phyloP scores from a whole-genome alignment of 2,888 invertebrate species.

The Zele albiditarsus region DNA sequence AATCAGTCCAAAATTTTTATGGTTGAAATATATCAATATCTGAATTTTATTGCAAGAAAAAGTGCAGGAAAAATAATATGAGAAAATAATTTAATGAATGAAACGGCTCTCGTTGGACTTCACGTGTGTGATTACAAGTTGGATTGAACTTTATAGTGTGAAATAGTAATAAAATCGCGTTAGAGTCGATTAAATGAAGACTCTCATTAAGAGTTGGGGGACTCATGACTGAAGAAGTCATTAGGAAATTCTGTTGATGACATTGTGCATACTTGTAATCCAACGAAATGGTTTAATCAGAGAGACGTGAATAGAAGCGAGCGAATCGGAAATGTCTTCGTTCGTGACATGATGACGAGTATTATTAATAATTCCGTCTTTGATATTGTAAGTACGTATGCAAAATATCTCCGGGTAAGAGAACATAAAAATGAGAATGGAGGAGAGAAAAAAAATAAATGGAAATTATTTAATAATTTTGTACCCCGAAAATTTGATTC shows the following conservation, averaged over 20 bases:
- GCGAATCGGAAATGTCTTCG: neutral
- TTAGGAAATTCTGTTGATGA: neutral
- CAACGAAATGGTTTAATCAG: neutral
- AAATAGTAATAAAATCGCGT: neutral
- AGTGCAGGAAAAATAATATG: neutral
- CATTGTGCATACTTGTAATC: conserved; percentile 5
- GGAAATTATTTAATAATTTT: neutral
- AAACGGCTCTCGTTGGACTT: neutral
- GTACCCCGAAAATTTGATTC: neutral
- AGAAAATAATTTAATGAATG: neutral
- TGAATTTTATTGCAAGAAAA: neutral
- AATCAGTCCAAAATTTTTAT: neutral
- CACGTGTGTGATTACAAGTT: neutral
- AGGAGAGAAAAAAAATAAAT: neutral
- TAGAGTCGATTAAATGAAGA: neutral
- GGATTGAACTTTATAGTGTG: neutral
- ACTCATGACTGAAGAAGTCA: neutral
- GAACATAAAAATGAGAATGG: neutral
- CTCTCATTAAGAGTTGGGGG: neutral
- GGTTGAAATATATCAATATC: neutral
- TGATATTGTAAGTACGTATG: conserved; percentile 1
- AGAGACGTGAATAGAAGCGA: neutral
- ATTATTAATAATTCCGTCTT: neutral
- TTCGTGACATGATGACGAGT: neutral
- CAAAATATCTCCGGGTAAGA: neutral